Evolutionary conservation across 2,888 invertebrate species (phyloP), one percentile per base, ranked within the genome.

Genomic region (Schizotus pectinicornis): DNA sequence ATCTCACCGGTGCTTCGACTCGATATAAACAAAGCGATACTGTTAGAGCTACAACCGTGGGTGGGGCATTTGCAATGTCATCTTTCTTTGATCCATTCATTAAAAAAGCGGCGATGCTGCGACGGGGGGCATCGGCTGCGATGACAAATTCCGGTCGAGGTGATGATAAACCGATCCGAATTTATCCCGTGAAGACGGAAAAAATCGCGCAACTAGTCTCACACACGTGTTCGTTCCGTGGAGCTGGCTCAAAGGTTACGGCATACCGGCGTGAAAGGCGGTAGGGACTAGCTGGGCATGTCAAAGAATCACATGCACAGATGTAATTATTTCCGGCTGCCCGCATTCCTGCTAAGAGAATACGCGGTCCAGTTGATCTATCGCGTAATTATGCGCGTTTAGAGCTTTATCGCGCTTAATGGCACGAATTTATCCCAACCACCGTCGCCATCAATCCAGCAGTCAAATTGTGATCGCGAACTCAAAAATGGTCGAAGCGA

Each of bases 221-320:
- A 45, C 47, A 45, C 47, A 57, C 57, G 57, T 57, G 57, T 57
- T 45, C 34, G 37, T 46, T 51, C 43, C 39, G 45, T 38, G 47
- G 33, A 54, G 47, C 41, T 47, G 41, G 12, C 38, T 22, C 14
- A 30, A 47, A 32, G 33, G 38, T 50, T 56, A 56, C 45, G 46
- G 11, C 39, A 11, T 37, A 7, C 42, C 6, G 42, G 43, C 12
- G 51, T 35, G 51, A 42, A 41, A 42, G 38, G 56, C 47, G 41
- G 57, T 51, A 52, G 45, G 39, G 41, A 43, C 41, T 41, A 30
- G 41, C 41, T 41, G 41, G 6, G 41, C 31, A 41, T 41, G 41
- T 22, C 41, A 41, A 41, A 41, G 7, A 30, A 41, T 41, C 41
- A 41, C 11, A 38, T 2, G 11, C 14, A n/a, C 22, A 22, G 41